Conservation (phyloP, 2,113 vertebrate genomes). For the Callionymus lyra region DNA sequence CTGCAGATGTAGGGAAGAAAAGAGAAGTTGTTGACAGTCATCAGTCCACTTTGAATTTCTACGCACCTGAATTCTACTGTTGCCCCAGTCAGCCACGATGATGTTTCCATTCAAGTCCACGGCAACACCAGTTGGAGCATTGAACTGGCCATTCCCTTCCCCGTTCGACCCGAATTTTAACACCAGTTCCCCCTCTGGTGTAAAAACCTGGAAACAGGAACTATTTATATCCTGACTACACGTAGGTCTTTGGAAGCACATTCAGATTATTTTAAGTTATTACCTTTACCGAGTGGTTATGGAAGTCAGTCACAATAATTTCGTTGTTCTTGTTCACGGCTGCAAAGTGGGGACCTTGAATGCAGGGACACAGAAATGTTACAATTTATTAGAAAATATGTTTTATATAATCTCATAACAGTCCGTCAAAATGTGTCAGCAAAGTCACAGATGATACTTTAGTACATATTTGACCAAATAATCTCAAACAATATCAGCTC, state of each 20-base stretch:
- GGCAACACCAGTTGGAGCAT: conserved; percentile 91
- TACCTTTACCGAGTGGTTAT: conserved; percentile 99
- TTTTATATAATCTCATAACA: no score
- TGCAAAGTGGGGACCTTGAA: conserved; percentile 85
- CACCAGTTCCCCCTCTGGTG: conserved; percentile 87
- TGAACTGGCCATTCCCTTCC: conserved; percentile 96
- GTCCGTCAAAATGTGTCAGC: no score
- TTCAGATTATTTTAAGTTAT: not conserved
- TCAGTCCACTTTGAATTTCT: not conserved
- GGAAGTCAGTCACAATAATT: conserved; percentile 96
- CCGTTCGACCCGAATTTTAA: conserved; percentile 96
- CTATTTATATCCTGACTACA: not conserved
- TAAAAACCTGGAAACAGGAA: conserved; percentile 77
- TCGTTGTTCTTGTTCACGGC: conserved; percentile 98
- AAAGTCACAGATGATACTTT: no score
- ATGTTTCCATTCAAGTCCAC: conserved; percentile 95
- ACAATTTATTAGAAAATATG: no score
- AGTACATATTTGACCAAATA: no score
- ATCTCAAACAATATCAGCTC: no score
- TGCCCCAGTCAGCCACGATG: conserved; percentile 96
- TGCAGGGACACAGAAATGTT: not conserved
- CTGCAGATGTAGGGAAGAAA: conserved; percentile 42
- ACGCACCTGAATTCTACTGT: conserved; percentile 92
- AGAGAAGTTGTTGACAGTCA: not conserved
- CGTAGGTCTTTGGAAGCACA: not conserved